phyloP scores from a whole-genome alignment of 2,888 invertebrate species.

The Drosophila gaucha region DNA sequence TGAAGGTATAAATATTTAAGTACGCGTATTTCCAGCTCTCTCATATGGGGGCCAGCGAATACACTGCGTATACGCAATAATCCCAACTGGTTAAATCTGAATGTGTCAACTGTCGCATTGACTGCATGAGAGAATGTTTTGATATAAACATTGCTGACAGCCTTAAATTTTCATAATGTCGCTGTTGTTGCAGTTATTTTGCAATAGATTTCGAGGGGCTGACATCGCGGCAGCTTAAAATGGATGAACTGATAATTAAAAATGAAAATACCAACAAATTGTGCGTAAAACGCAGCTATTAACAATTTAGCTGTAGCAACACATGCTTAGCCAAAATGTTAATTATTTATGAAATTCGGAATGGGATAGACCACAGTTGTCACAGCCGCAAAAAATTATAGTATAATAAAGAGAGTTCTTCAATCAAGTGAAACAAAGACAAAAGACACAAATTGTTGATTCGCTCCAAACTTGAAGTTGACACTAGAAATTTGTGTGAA shows the following conservation, averaged over 20 bases:
- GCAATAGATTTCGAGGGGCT: slow-evolving; percentile 29
- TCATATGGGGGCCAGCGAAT: background rate
- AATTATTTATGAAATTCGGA: slow-evolving; percentile 1
- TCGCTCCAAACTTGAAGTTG: slow-evolving; percentile 61
- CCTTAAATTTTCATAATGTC: slow-evolving; percentile 13
- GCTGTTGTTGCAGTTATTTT: slow-evolving; percentile 25
- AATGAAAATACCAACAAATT: slow-evolving; percentile 51
- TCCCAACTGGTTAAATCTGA: background rate
- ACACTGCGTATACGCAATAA: slow-evolving; percentile 36
- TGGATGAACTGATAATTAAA: slow-evolving; percentile 62
- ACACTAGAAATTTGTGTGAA: slow-evolving; percentile 70
- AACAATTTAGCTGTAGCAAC: slow-evolving; percentile 1
- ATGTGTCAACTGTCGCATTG: slow-evolving; percentile 4
- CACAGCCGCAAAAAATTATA: slow-evolving; percentile 14
- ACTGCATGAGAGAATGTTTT: slow-evolving; percentile 7
- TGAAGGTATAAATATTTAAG: slow-evolving; percentile 10
- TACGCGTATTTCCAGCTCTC: background rate
- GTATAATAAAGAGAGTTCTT: too few relatives aligned
- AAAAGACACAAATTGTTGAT: slow-evolving; percentile 68
- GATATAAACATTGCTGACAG: slow-evolving; percentile 25
- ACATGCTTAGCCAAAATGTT: background rate
- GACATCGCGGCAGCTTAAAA: slow-evolving; percentile 38
- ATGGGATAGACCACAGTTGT: slow-evolving; percentile 12
- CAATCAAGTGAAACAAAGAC: slow-evolving; percentile 51
- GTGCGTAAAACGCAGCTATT: slow-evolving; percentile 24